Percentiles rank a stretch among this genome's conserved stretches.
Conservation (phyloP, 2,888 invertebrate genomes). For the Thecophora atra region DNA sequence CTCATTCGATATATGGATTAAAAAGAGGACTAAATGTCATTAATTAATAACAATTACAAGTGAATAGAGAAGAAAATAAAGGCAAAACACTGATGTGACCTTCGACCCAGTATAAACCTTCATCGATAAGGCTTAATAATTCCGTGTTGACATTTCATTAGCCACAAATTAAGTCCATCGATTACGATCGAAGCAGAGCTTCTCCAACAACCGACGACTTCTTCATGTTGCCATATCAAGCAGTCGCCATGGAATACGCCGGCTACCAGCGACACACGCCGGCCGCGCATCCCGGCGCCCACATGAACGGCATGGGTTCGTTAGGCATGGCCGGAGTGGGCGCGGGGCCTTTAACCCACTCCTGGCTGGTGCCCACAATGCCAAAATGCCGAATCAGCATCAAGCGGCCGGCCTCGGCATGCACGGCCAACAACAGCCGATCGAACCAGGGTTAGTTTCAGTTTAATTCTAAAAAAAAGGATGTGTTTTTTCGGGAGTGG, state of each 20-base stretch:
- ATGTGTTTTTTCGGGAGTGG: too few species aligned
- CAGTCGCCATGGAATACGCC: slow-evolving; percentile 87
- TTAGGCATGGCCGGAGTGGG: slow-evolving; percentile 68
- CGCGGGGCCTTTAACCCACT: slow-evolving; percentile 83
- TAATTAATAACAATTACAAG: too few species aligned
- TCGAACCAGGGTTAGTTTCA: slow-evolving; percentile 83
- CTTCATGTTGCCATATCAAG: slow-evolving; percentile 85
- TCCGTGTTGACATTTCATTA: too few species aligned
- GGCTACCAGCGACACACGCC: slow-evolving; percentile 72
- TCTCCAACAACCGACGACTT: background rate
- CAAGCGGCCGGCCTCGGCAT: slow-evolving; percentile 57
- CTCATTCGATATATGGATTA: too few species aligned
- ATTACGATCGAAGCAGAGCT: background rate
- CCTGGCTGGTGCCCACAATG: slow-evolving; percentile 92
- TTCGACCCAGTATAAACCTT: too few species aligned
- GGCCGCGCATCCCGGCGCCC: slow-evolving; percentile 61
- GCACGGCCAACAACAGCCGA: slow-evolving; percentile 64
- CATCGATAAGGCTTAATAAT: too few species aligned
- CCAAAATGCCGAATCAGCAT: slow-evolving; percentile 70
- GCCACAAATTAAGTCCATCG: too few species aligned
- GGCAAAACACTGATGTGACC: too few species aligned
- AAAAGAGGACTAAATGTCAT: too few species aligned
- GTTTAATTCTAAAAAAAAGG: too few species aligned
- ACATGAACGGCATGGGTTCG: slow-evolving; percentile 66
- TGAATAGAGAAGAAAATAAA: too few species aligned